phyloP scores from a whole-genome alignment of 2,113 vertebrate genomes.

The Gila orcuttii region DNA sequence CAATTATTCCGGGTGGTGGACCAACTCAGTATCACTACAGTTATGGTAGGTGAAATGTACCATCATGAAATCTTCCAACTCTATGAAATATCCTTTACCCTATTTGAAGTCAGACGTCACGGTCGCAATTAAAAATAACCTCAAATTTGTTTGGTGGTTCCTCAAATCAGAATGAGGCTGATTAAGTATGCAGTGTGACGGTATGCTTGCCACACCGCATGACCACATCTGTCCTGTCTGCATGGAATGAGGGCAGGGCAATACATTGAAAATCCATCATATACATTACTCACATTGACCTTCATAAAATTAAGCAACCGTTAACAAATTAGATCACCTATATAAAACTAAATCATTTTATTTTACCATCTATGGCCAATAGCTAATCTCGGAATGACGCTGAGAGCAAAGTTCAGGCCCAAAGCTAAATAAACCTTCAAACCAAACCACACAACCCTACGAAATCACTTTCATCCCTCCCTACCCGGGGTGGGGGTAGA shows the following conservation, averaged over 20 bases:
- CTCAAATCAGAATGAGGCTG: constrained; percentile 22
- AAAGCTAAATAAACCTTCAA: constrained; percentile 68
- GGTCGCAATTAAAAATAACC: background rate
- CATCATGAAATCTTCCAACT: background rate
- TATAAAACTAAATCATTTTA: constrained; percentile 13
- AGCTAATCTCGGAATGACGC: constrained; percentile 53
- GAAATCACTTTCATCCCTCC: constrained; percentile 51
- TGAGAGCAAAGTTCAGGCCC: constrained; percentile 55
- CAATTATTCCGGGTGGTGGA: constrained; percentile 31
- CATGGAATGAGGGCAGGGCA: background rate
- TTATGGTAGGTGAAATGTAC: constrained; percentile 10
- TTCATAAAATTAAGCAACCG: background rate
- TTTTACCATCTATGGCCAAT: constrained; percentile 42
- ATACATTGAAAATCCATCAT: background rate
- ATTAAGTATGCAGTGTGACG: background rate
- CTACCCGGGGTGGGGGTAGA: constrained; percentile 57
- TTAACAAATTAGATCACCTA: background rate
- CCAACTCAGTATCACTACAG: background rate
- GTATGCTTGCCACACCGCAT: background rate
- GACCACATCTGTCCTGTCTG: background rate
- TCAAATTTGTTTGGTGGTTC: constrained; percentile 2
- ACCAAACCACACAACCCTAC: constrained; percentile 54
- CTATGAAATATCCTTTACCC: background rate
- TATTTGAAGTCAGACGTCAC: background rate
- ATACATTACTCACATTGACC: too few relatives aligned